phyloP scores from a whole-genome alignment of 2,888 invertebrate genomes.

The Dascillus cervinus region DNA sequence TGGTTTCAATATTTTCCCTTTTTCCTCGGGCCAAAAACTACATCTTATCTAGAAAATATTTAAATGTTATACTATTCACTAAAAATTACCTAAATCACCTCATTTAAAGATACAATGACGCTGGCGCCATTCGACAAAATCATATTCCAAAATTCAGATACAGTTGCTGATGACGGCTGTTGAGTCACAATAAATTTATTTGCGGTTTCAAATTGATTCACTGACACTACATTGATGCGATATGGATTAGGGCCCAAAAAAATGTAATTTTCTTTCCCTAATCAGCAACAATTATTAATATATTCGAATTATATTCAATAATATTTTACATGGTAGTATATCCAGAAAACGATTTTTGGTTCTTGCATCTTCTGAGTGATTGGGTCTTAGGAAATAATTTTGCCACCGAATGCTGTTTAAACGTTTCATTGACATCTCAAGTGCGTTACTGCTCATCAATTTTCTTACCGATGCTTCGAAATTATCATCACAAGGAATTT shows the following conservation, averaged over 20 bases:
- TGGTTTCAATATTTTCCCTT: conserved; percentile 22
- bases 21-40: conserved; percentile 23
- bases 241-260: conserved; percentile 36
- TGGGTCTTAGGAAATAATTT: conserved; percentile 33
- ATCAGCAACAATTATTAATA: neutral
- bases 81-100: conserved; percentile 18
- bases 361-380: conserved; percentile 12
- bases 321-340: conserved; percentile 31
- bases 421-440: conserved; percentile 27
- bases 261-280: conserved; percentile 25
- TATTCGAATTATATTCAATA: neutral
- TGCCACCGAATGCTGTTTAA: conserved; percentile 37
- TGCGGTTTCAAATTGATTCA: conserved; percentile 32
- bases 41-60: conserved; percentile 26
- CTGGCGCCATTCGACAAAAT: conserved; percentile 32
- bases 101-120: conserved; percentile 33
- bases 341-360: conserved; percentile 38
- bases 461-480: conserved; percentile 26
- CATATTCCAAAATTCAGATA: conserved; percentile 39
- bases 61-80: neutral
- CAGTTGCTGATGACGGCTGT: conserved; percentile 33
- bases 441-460: conserved; percentile 23
- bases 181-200: conserved; percentile 36
- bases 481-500: conserved; percentile 30
- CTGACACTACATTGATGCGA: conserved; percentile 39